A percentile compares a stretch with the other conserved stretches of the same genome.
Evolutionary conservation across 92 coral and sea anemone species (phyloP).

Genomic region (Porites lobata): DNA sequence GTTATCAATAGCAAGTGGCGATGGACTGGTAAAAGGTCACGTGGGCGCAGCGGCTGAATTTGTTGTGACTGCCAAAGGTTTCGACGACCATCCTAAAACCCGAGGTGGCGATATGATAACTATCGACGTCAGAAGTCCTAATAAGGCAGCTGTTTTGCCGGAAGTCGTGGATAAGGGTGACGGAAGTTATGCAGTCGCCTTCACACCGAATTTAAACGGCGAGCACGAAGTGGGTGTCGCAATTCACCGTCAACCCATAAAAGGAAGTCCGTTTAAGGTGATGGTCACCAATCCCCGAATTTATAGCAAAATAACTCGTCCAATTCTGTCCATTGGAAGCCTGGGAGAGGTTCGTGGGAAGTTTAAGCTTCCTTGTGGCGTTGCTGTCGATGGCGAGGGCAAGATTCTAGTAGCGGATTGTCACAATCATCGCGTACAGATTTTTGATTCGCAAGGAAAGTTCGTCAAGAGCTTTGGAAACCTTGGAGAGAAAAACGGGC

Average conservation of each 20-base stretch:
- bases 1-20: conserved; percentile 86
- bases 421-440: conserved; percentile 93
- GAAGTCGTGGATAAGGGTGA: conserved; percentile 83
- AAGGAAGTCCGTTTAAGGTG: conserved; percentile 83
- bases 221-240: conserved; percentile 76
- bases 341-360: conserved; percentile 76
- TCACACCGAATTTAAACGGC: conserved; percentile 83
- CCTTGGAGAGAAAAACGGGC: conserved; percentile 92
- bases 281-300: conserved; percentile 88
- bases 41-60: conserved; percentile 84
- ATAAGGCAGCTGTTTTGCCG: conserved; percentile 53
- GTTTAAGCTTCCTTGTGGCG: conserved; percentile 96
- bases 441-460: conserved; percentile 83
- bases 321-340: conserved; percentile 77
- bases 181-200: conserved; percentile 86
- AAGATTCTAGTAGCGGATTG: conserved; percentile 92
- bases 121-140: conserved; percentile 80
- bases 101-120: conserved; percentile 88
- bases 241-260: conserved; percentile 85
- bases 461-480: conserved; percentile 85
- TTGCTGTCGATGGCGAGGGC: conserved; percentile 86
- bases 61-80: conserved; percentile 78
- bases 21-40: conserved; percentile 87
- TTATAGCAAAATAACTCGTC: conserved; percentile 79
- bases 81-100: conserved; percentile 72